Percentiles rank a stretch among this genome's conserved stretches.
These are phyloP conservation scores for Acleris sparsana DNA, from an alignment of 2,888 invertebrate genomes.

Conservation along the genomic window DNA sequence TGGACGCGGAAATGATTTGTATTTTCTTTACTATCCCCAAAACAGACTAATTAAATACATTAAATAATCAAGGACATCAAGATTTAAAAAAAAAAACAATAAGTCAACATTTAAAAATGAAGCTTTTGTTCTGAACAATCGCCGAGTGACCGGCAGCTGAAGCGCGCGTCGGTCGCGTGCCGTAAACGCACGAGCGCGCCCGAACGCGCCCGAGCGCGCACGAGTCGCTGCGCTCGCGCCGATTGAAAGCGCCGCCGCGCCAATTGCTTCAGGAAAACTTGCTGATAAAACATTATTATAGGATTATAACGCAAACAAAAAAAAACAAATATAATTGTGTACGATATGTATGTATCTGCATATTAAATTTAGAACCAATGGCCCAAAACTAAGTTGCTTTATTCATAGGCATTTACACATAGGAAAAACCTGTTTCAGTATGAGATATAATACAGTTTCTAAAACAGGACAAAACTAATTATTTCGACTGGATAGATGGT, in stretches of 20 bases:
- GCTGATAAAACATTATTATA: background rate
- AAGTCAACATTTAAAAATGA: background rate
- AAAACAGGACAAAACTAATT: slow-evolving; percentile 7
- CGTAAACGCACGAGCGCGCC: slow-evolving; percentile 64
- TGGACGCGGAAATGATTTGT: too few species aligned
- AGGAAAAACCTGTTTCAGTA: background rate
- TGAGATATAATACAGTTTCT: background rate
- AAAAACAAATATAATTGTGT: too few species aligned
- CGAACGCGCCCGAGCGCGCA: slow-evolving; percentile 60
- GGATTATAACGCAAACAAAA: too few species aligned
- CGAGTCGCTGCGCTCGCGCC: slow-evolving; percentile 36
- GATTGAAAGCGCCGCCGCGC: slow-evolving; percentile 4
- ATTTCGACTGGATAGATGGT: slow-evolving; percentile 20
- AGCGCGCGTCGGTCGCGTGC: slow-evolving; percentile 76
- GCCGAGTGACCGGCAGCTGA: slow-evolving; percentile 68
- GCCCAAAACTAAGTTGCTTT: too few species aligned
- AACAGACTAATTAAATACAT: background rate
- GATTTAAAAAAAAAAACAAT: background rate
- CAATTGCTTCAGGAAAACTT: slow-evolving; percentile 5
- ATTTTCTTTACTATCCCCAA: background rate
- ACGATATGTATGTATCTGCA: too few species aligned
- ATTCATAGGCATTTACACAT: too few species aligned
- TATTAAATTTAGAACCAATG: too few species aligned
- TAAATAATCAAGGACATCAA: too few species aligned
- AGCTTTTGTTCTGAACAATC: slow-evolving; percentile 52